Evolutionary conservation across 2,113 vertebrate genomes (phyloP).

Genomic region (Platycercus adscitus): DNA sequence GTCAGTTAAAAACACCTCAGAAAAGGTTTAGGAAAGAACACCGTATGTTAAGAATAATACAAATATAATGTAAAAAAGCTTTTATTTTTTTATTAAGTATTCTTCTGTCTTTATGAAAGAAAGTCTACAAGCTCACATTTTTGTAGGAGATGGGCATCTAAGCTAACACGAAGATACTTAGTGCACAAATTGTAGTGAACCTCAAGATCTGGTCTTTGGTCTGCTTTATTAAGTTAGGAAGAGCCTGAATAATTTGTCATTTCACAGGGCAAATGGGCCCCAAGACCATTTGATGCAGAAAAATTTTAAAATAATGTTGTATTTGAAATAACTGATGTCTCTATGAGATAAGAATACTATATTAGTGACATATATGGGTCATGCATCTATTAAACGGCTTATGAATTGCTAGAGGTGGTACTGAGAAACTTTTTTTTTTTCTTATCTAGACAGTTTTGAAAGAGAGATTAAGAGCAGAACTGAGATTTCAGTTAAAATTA

Average conservation of each 20-base stretch:
- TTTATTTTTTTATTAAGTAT: background rate
- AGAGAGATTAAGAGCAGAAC: slow-evolving; percentile 6
- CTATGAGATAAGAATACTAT: background rate
- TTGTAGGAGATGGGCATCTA: background rate
- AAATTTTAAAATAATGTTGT: background rate
- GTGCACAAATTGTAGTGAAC: background rate
- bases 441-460: slow-evolving; percentile 10
- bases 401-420: slow-evolving; percentile 1
- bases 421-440: background rate
- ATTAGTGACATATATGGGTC: background rate
- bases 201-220: background rate
- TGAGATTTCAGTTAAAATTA: background rate
- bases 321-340: background rate
- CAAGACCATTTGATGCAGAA: background rate
- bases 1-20: background rate
- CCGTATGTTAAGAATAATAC: background rate
- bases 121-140: background rate
- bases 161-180: background rate
- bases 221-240: background rate
- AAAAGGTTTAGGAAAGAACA: background rate
- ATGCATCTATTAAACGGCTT: background rate
- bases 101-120: background rate
- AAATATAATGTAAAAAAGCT: background rate
- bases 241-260: background rate
- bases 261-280: background rate